Percentiles rank a stretch among this genome's conserved stretches.
phyloP scores from a whole-genome alignment of 2,888 invertebrate genomes.

The Sinodicranocentrus sp. region DNA sequence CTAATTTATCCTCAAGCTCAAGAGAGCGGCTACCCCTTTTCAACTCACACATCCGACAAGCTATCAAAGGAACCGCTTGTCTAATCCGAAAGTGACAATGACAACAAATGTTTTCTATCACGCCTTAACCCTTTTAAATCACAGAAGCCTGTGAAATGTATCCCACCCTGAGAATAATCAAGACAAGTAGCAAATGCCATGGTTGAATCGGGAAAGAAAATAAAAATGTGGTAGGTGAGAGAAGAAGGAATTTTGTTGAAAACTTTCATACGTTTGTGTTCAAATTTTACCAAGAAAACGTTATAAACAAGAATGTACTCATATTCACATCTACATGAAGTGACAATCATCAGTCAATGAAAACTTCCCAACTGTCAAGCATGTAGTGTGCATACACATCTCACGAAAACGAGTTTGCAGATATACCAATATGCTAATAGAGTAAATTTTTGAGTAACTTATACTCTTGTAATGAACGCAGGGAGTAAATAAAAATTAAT shows the following conservation, averaged over 20 bases:
- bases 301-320: too few relatives aligned
- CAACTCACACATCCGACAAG: constrained; percentile 44
- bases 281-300: too few relatives aligned
- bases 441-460: too few relatives aligned
- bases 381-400: too few relatives aligned
- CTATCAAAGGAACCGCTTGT: constrained; percentile 51
- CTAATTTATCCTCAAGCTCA: constrained; percentile 43
- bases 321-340: too few relatives aligned
- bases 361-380: too few relatives aligned
- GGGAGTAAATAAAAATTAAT: constrained; percentile 42
- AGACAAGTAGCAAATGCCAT: neutral
- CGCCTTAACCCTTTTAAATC: constrained; percentile 69
- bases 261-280: too few relatives aligned
- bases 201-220: neutral
- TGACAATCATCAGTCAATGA: too few relatives aligned
- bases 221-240: constrained; percentile 5
- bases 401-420: too few relatives aligned
- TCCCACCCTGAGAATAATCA: constrained; percentile 29
- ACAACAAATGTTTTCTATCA: constrained; percentile 67
- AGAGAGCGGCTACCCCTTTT: constrained; percentile 35
- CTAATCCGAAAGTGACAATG: constrained; percentile 63
- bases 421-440: too few relatives aligned
- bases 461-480: too few relatives aligned
- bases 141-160: constrained; percentile 59
- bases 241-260: neutral